A percentile compares a stretch with the other conserved stretches of the same genome.
Evolutionary conservation across 2,113 vertebrate genomes (phyloP).

Genomic region (Nestor notabilis): DNA sequence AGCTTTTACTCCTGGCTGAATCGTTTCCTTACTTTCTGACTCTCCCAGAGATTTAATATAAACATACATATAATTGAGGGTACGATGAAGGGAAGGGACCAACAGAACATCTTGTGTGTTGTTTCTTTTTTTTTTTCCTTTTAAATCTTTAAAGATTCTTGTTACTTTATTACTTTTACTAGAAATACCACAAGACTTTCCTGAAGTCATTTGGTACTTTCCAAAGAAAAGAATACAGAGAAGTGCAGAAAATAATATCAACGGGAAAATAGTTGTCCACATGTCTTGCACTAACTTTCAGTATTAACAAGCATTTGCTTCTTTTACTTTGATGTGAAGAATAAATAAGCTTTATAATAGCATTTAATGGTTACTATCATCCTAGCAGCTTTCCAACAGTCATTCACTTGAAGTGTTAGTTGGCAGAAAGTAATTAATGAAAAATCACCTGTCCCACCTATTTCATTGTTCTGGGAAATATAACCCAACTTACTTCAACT

Average conservation of each 20-base stretch:
- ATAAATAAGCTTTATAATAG: not conserved
- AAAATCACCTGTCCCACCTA: not conserved
- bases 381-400: not conserved
- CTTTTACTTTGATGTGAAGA: not conserved
- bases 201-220: not conserved
- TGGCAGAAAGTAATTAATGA: not conserved
- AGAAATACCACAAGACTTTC: constrained; percentile 1
- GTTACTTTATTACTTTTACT: not conserved
- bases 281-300: not conserved
- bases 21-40: not conserved
- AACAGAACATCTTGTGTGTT: not conserved
- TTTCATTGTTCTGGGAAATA: not conserved
- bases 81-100: not conserved
- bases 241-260: not conserved
- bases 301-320: not conserved
- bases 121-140: not conserved
- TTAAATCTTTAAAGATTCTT: not conserved
- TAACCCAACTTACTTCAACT: not conserved
- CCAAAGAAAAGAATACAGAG: not conserved
- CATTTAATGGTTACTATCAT: not conserved
- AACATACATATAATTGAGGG: not conserved
- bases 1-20: not conserved
- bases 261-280: not conserved
- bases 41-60: not conserved
- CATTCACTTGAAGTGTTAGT: not conserved